phyloP scores from a whole-genome alignment of 2,113 vertebrate species.

The Nycticebus coucang region DNA sequence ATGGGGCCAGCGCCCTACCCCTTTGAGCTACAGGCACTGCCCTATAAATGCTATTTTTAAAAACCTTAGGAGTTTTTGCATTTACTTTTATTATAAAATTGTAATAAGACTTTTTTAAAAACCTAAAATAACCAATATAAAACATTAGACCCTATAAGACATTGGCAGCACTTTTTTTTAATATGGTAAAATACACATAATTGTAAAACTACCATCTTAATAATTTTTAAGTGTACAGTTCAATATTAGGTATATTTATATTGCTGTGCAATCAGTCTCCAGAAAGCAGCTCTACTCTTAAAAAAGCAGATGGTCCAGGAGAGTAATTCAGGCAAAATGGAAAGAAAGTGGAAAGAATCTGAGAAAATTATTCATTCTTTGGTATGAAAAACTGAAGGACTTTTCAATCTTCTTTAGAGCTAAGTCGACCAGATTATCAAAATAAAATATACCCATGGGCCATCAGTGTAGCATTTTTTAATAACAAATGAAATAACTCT shows the following conservation, averaged over 20 bases:
- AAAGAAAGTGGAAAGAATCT: slow-evolving; percentile 19
- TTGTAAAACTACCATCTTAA: neutral
- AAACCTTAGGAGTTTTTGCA: neutral
- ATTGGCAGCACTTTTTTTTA: neutral
- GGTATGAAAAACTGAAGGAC: slow-evolving; percentile 29
- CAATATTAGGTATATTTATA: neutral
- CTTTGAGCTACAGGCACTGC: too few relatives aligned
- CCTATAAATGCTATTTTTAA: neutral
- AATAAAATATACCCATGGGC: slow-evolving; percentile 6
- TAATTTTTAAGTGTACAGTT: neutral
- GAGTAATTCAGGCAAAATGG: neutral
- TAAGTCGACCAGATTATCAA: slow-evolving; percentile 48
- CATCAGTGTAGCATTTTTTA: slow-evolving; percentile 41
- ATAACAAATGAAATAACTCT: neutral
- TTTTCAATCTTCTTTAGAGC: slow-evolving; percentile 40
- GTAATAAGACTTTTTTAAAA: neutral
- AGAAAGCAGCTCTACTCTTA: slow-evolving; percentile 31
- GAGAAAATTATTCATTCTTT: slow-evolving; percentile 43
- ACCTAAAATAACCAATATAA: slow-evolving; percentile 11
- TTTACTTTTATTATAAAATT: slow-evolving; percentile 21
- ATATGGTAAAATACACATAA: slow-evolving; percentile 7
- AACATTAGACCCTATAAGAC: neutral
- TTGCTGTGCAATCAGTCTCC: neutral
- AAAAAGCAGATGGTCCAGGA: neutral
- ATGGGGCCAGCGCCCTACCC: too few relatives aligned